Base-by-base conservation (phyloP, 2,797 vertebrate species). In the Chaetodon trifasciatus region DNA sequence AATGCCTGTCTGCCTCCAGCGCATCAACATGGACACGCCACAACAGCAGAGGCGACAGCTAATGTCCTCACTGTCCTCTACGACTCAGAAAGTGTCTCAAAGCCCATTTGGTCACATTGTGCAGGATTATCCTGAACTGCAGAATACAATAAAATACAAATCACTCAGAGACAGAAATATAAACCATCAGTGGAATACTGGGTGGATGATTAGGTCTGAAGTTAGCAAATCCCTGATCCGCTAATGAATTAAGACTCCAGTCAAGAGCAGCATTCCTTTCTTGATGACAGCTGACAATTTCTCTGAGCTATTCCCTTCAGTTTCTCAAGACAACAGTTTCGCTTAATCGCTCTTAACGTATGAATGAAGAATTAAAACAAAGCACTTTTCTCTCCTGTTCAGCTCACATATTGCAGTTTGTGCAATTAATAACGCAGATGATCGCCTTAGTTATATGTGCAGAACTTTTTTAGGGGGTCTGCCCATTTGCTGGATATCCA, bases 401-500 rank as follows among this genome's bases (percentile, higher is more conserved):
- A 7, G 75, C 84, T 88, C 82, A 70, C 73, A 80, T 39, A 67
- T 55, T 85, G 73, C 85, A 83, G 78, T 87, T 88, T 81, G 81
- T 74, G 83, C 79, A 89, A 91, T 93, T 93, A 94, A 93, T 92
- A 91, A 91, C 62, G 24, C 88, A 84, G 79, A 88, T 85, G 91
- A 93, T 91, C 76, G 76, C 85, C 79, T 87, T 81, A 85, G 71
- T 88, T 86, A 71, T 79, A 86, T 88, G 81, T 77, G 83, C 84
- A 84, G 5, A 86, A 90, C 82, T 88, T 90, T 91, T 85, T 90
- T 78, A 61, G 74, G 69, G 65, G 68, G 49, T 79, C 81, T 90
- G 86, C 85, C 83, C 91, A 84, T 93, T 92, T 87, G 76, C 88
- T 79, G 69, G 87, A 93, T 94, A 94, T 95, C 94, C 94, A 93